These are phyloP conservation scores for Halyomorpha halys DNA, from an alignment of 1,140 invertebrate genomes.

Conservation along the genomic window DNA sequence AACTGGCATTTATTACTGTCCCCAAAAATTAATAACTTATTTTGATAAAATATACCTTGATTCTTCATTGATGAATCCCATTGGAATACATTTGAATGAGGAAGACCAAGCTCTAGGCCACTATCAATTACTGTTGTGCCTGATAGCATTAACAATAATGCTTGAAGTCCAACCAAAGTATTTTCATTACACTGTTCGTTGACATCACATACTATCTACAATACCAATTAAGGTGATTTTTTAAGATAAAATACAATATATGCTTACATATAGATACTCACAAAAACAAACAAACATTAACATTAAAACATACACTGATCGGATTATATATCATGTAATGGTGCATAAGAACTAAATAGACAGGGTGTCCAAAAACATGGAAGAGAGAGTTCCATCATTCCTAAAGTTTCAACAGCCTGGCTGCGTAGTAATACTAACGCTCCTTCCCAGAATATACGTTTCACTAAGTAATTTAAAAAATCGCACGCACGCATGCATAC, in stretches of 20 bases:
- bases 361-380: too few species aligned
- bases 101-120: not conserved
- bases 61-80: not conserved
- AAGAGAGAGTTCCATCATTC: too few species aligned
- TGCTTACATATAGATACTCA: not conserved
- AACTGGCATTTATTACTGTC: not conserved
- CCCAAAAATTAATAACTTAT: not conserved
- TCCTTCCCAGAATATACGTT: too few species aligned
- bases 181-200: conserved; percentile 3
- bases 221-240: not conserved
- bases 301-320: too few species aligned
- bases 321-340: too few species aligned
- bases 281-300: too few species aligned
- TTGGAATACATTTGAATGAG: not conserved
- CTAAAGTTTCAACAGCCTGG: too few species aligned
- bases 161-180: not conserved
- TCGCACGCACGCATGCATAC: too few species aligned
- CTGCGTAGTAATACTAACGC: too few species aligned
- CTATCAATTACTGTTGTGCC: not conserved
- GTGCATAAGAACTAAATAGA: too few species aligned
- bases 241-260: not conserved
- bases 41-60: too few species aligned
- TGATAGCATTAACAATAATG: not conserved
- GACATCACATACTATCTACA: conserved; percentile 1
- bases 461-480: too few species aligned